A percentile compares a stretch with the other conserved stretches of the same genome.
phyloP scores from a whole-genome alignment of 2,113 vertebrate species.

The Cettia cetti region DNA sequence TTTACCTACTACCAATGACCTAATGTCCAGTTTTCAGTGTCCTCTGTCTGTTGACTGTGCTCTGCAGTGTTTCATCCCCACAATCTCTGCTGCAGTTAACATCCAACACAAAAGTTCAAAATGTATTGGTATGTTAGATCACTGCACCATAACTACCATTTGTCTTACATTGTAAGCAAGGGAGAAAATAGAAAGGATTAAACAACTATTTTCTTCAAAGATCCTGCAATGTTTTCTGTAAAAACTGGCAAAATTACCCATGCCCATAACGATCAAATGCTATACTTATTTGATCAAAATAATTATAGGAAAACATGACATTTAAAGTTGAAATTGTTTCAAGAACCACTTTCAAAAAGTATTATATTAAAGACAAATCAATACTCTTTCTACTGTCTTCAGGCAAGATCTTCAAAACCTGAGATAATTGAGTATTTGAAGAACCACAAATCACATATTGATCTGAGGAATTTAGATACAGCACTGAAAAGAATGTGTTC shows the following conservation, averaged over 20 bases:
- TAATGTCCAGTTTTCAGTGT: background rate
- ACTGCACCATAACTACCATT: background rate
- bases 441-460: constrained; percentile 55
- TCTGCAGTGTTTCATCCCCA: background rate
- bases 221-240: constrained; percentile 38
- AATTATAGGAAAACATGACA: constrained; percentile 68
- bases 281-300: constrained; percentile 66
- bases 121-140: background rate
- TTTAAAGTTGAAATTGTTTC: constrained; percentile 61
- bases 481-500: constrained; percentile 1
- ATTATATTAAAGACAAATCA: constrained; percentile 61
- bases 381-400: constrained; percentile 54
- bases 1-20: background rate
- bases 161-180: background rate
- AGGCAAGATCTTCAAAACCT: constrained; percentile 57
- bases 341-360: constrained; percentile 58
- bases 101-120: background rate
- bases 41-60: background rate
- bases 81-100: background rate
- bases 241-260: constrained; percentile 50
- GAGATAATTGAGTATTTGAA: constrained; percentile 65
- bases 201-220: constrained; percentile 58
- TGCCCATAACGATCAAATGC: constrained; percentile 42
- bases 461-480: constrained; percentile 46
- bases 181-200: constrained; percentile 51